Conservation (phyloP, 2,797 vertebrate genomes). For the Tamandua tetradactyla region DNA sequence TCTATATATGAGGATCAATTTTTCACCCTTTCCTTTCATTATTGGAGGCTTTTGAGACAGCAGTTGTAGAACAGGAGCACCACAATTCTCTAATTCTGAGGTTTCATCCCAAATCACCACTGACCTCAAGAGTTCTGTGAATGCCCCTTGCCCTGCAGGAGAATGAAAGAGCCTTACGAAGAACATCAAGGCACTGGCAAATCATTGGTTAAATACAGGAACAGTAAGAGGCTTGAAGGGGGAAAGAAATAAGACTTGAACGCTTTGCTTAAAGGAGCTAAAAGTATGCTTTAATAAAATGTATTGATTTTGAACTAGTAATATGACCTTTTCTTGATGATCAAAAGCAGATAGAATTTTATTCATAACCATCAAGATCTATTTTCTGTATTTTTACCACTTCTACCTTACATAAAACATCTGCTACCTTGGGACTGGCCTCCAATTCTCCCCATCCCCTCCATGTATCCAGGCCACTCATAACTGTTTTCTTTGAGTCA, state of each 20-base stretch:
- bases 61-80: background rate
- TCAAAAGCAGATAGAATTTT: constrained; percentile 64
- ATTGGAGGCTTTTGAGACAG: background rate
- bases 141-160: background rate
- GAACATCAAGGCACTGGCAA: constrained; percentile 45
- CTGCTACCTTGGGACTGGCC: background rate
- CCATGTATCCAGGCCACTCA: background rate
- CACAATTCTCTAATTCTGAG: background rate
- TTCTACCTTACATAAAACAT: constrained; percentile 43
- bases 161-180: constrained; percentile 49
- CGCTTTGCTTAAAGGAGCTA: constrained; percentile 43
- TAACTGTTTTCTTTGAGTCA: background rate
- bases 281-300: constrained; percentile 44
- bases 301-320: constrained; percentile 48
- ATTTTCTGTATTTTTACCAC: constrained; percentile 52
- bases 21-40: background rate
- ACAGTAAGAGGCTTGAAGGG: background rate
- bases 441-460: background rate
- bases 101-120: background rate
- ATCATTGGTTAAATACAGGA: constrained; percentile 59
- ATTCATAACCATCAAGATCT: constrained; percentile 31
- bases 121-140: constrained; percentile 23
- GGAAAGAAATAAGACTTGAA: constrained; percentile 1
- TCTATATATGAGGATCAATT: background rate
- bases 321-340: constrained; percentile 5